Percentiles rank a stretch among this genome's conserved stretches.
Evolutionary conservation across 2,113 vertebrate species (phyloP).

Genomic region (Amphiprion ocellaris): DNA sequence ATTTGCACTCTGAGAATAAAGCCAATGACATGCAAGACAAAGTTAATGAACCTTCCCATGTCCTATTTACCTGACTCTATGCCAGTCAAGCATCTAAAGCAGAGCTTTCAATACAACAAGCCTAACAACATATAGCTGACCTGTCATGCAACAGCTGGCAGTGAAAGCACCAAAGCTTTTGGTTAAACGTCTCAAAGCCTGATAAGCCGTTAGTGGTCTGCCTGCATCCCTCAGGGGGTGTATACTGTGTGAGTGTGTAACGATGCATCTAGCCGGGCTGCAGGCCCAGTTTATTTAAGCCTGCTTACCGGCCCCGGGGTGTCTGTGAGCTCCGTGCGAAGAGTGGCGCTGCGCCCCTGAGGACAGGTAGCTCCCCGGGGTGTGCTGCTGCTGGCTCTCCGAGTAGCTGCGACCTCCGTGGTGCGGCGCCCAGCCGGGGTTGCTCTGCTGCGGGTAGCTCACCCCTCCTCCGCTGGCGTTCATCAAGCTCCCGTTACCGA

Average conservation of each 20-base stretch:
- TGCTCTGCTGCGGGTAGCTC: slow-evolving; percentile 81
- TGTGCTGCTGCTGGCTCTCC: slow-evolving; percentile 82
- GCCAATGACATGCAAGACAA: slow-evolving; percentile 18
- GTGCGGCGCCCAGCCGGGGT: slow-evolving; percentile 77
- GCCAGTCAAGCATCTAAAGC: slow-evolving; percentile 8
- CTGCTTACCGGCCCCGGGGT: slow-evolving; percentile 83
- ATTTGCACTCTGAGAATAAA: slow-evolving; percentile 5
- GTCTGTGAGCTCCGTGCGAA: slow-evolving; percentile 81
- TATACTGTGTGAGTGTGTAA: slow-evolving; percentile 38
- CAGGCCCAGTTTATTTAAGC: slow-evolving; percentile 51
- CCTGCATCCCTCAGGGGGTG: slow-evolving; percentile 52
- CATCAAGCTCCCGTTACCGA: slow-evolving; percentile 74
- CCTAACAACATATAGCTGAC: slow-evolving; percentile 27
- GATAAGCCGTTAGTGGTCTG: slow-evolving; percentile 54
- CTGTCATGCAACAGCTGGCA: slow-evolving; percentile 51
- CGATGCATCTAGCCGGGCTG: slow-evolving; percentile 51
- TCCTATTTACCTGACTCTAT: slow-evolving; percentile 28
- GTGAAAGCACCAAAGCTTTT: slow-evolving; percentile 49
- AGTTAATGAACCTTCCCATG: slow-evolving; percentile 18
- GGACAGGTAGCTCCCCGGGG: slow-evolving; percentile 80
- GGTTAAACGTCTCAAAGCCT: slow-evolving; percentile 55
- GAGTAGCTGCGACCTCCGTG: slow-evolving; percentile 80
- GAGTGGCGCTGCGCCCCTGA: slow-evolving; percentile 79
- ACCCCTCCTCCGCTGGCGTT: slow-evolving; percentile 73
- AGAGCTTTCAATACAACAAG: background rate